Conservation (phyloP, 2,888 invertebrate genomes). For the Gastrophysa polygoni region DNA sequence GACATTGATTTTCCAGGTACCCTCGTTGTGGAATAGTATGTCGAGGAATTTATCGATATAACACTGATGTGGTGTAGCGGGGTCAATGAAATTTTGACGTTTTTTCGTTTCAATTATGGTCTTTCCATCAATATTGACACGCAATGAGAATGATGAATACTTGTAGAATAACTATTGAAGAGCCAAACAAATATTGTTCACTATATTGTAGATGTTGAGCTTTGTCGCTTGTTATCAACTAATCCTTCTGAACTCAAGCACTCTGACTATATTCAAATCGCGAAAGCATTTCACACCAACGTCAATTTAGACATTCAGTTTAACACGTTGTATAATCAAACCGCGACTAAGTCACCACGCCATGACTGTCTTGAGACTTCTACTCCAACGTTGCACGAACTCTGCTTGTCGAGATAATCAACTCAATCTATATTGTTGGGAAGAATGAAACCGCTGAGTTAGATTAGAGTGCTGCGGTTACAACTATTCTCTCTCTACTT, state of each 20-base stretch:
- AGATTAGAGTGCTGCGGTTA: background rate
- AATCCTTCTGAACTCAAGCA: background rate
- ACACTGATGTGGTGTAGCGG: too few relatives aligned
- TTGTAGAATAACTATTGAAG: too few relatives aligned
- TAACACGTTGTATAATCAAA: conserved; percentile 42
- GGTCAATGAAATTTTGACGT: too few relatives aligned
- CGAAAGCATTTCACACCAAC: conserved; percentile 30
- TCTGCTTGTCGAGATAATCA: conserved; percentile 16
- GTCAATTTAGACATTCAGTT: conserved; percentile 40
- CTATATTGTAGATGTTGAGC: too few relatives aligned
- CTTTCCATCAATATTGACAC: too few relatives aligned
- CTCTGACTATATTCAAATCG: background rate
- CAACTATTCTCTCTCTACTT: too few relatives aligned
- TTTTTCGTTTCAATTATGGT: too few relatives aligned
- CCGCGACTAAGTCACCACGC: conserved; percentile 32
- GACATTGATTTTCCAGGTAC: too few relatives aligned
- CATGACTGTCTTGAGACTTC: conserved; percentile 22
- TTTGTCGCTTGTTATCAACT: background rate
- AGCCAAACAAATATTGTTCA: too few relatives aligned
- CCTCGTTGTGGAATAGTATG: too few relatives aligned
- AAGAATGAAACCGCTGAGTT: background rate
- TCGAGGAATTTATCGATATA: too few relatives aligned
- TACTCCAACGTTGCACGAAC: conserved; percentile 12
- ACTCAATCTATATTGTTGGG: conserved; percentile 11
- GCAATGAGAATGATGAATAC: too few relatives aligned